These are phyloP conservation scores for Rousettus leschenaultii DNA, from an alignment of 2,113 vertebrate genomes.

Conservation along the genomic window DNA sequence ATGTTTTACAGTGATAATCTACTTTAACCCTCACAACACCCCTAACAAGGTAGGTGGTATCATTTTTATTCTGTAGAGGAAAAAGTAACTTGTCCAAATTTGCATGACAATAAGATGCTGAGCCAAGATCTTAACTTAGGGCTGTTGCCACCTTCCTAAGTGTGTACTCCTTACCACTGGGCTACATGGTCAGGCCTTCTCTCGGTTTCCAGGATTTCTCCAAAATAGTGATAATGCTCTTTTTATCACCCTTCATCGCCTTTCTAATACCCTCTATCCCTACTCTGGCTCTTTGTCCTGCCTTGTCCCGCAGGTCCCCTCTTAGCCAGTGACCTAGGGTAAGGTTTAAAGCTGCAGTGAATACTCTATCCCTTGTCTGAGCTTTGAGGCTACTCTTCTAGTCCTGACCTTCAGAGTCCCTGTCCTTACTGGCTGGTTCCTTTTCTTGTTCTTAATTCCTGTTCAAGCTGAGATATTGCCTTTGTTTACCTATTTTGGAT, in stretches of 20 bases:
- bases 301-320: neutral
- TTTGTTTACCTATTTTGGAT: neutral
- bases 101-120: neutral
- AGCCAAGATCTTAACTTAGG: conserved; percentile 16
- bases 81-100: neutral
- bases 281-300: neutral
- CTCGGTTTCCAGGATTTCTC: neutral
- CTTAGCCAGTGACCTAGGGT: neutral
- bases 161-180: neutral
- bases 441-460: neutral
- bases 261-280: neutral
- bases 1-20: neutral
- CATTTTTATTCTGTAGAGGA: neutral
- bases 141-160: neutral
- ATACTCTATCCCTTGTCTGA: neutral
- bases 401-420: neutral
- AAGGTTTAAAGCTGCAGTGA: neutral
- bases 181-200: neutral
- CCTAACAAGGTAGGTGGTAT: neutral
- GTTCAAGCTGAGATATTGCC: neutral
- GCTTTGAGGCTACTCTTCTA: neutral
- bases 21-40: neutral
- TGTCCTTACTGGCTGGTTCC: neutral
- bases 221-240: neutral
- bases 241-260: neutral